phyloP scores from a whole-genome alignment of 2,888 invertebrate genomes.

The Auanema freiburgensis region DNA sequence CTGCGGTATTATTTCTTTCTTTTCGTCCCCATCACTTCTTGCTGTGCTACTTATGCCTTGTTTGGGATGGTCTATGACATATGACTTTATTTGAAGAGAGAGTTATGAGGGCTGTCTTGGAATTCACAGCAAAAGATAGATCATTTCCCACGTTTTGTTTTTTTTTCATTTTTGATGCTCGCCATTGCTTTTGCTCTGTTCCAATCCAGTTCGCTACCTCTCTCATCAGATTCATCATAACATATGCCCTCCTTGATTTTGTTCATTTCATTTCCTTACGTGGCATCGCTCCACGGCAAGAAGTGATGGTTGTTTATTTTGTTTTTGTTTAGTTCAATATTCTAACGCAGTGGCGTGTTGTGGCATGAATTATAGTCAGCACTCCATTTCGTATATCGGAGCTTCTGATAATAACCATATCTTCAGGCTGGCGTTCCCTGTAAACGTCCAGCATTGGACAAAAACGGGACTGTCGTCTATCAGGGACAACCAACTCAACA shows the following conservation, averaged over 20 bases:
- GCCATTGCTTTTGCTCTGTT: slow-evolving; percentile 4
- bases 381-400: background rate
- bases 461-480: slow-evolving; percentile 46
- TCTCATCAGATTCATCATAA: background rate
- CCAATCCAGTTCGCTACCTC: background rate
- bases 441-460: slow-evolving; percentile 50
- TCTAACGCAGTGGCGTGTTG: slow-evolving; percentile 26
- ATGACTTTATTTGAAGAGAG: background rate
- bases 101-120: background rate
- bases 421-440: slow-evolving; percentile 46
- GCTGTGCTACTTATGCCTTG: too few species aligned
- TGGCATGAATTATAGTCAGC: slow-evolving; percentile 21
- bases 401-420: slow-evolving; percentile 4
- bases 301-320: background rate
- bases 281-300: background rate
- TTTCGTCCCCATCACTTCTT: too few species aligned
- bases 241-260: background rate
- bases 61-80: too few species aligned
- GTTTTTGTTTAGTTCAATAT: slow-evolving; percentile 17
- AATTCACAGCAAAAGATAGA: slow-evolving; percentile 3
- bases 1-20: slow-evolving; percentile 18
- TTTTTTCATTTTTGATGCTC: slow-evolving; percentile 6
- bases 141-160: slow-evolving; percentile 2
- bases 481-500: slow-evolving; percentile 29
- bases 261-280: background rate